These are phyloP conservation scores for Amphibalanus amphitrite DNA, from an alignment of 1,140 invertebrate species.

Conservation along the genomic window DNA sequence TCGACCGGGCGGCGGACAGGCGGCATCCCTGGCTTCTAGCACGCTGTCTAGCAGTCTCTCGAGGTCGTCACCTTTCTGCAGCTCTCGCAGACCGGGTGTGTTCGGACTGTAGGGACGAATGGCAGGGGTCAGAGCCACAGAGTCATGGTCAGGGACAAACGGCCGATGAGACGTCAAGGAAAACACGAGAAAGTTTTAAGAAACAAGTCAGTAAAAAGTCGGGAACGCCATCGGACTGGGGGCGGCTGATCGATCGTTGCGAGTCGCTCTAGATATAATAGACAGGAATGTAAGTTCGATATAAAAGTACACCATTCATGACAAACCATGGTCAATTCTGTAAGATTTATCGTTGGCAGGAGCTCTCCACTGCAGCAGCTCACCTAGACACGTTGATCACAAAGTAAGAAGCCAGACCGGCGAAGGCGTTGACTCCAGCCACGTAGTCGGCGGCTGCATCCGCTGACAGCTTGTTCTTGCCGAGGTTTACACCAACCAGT, in stretches of 20 bases:
- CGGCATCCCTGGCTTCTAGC: slow-evolving; percentile 41
- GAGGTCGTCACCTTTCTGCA: slow-evolving; percentile 65
- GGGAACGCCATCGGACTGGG: not conserved
- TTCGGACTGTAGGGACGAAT: slow-evolving; percentile 53
- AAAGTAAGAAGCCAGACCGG: slow-evolving; percentile 61
- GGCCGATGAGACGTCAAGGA: too few relatives aligned
- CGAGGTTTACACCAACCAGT: slow-evolving; percentile 73
- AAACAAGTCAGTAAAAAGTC: not conserved
- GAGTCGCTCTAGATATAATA: not conserved
- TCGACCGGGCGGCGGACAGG: slow-evolving; percentile 26
- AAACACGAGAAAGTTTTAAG: not conserved
- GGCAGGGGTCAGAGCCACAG: too few relatives aligned
- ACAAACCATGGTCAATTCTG: not conserved
- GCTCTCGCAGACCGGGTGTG: slow-evolving; percentile 68
- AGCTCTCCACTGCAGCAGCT: too few relatives aligned
- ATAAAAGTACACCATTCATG: not conserved
- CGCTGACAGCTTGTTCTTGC: slow-evolving; percentile 75
- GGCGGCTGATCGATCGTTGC: not conserved
- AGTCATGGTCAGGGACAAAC: too few relatives aligned
- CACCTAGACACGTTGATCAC: slow-evolving; percentile 75
- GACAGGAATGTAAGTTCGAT: too few relatives aligned
- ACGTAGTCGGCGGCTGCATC: slow-evolving; percentile 66
- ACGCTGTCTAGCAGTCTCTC: slow-evolving; percentile 47
- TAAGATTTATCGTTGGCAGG: slow-evolving; percentile 3
- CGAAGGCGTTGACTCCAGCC: slow-evolving; percentile 54